These are phyloP conservation scores for Erinaceus europaeus DNA, from an alignment of 2,113 vertebrate species.

Conservation along the genomic window DNA sequence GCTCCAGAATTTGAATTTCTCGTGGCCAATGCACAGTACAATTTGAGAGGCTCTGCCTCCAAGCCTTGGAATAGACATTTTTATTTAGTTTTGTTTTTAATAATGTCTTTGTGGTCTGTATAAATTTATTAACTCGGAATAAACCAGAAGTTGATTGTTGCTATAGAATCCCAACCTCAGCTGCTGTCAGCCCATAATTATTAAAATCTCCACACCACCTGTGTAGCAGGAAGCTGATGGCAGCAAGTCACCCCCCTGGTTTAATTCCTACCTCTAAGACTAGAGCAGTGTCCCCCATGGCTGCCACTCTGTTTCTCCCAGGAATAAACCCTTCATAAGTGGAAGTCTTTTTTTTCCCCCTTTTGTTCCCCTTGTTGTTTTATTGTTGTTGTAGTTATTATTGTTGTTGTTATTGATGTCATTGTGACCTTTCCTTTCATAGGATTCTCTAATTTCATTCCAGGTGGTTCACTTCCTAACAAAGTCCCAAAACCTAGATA, in stretches of 20 bases:
- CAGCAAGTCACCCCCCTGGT: not conserved
- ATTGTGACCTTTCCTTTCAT: too few species aligned
- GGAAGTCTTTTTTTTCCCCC: not conserved
- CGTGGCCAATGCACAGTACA: not conserved
- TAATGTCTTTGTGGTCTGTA: conserved; percentile 48
- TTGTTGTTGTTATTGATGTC: too few species aligned
- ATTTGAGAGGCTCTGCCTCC: not conserved
- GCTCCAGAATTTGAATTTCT: not conserved
- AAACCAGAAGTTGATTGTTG: conserved; percentile 60
- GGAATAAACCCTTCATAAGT: not conserved
- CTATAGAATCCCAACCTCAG: conserved; percentile 51
- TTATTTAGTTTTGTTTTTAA: conserved; percentile 45
- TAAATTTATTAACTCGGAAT: conserved; percentile 60
- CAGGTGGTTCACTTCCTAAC: too few species aligned
- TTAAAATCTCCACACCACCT: conserved; percentile 46
- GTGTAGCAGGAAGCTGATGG: not conserved
- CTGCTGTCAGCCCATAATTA: conserved; percentile 60
- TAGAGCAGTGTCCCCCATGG: not conserved
- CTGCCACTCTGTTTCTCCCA: not conserved
- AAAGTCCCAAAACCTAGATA: too few species aligned
- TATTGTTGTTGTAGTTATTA: too few species aligned
- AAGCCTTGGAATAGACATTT: not conserved
- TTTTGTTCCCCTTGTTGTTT: not conserved
- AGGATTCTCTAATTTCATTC: too few species aligned
- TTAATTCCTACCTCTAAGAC: not conserved